Evolutionary conservation across 2,113 vertebrate genomes (phyloP).

Genomic region (Ciconia stormi): DNA sequence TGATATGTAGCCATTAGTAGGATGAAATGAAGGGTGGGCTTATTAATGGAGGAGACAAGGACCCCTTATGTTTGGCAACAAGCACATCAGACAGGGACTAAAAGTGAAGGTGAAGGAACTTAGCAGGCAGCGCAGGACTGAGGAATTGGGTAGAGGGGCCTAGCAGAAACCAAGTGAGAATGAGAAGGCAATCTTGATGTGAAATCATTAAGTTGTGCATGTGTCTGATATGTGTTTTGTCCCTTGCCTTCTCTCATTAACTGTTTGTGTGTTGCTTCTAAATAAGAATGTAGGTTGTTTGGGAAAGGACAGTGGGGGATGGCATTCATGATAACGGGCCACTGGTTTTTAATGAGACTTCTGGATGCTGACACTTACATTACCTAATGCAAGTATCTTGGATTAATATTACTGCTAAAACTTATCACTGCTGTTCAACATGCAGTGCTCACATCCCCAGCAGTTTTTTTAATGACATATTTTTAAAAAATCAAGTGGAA

Average conservation of each 20-base stretch:
- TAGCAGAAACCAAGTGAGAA: background rate
- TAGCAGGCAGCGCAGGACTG: background rate
- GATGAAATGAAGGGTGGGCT: background rate
- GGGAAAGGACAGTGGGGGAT: background rate
- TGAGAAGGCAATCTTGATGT: background rate
- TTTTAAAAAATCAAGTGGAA: background rate
- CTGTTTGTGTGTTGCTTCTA: background rate
- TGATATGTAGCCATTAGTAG: background rate
- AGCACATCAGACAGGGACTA: background rate
- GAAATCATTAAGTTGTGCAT: background rate
- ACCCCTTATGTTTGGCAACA: background rate
- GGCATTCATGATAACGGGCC: background rate
- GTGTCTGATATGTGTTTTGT: background rate
- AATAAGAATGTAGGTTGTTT: background rate
- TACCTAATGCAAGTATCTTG: background rate
- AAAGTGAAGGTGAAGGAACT: background rate
- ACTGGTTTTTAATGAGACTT: background rate
- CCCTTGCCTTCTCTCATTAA: background rate
- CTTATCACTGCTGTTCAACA: background rate
- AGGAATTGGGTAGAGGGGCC: background rate
- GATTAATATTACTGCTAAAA: background rate
- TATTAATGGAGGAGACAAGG: background rate
- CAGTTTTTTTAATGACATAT: background rate
- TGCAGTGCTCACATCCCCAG: background rate
- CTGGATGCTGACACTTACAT: background rate